Conservation (phyloP, 2,888 invertebrate species). For the Tiliacea citrago region DNA sequence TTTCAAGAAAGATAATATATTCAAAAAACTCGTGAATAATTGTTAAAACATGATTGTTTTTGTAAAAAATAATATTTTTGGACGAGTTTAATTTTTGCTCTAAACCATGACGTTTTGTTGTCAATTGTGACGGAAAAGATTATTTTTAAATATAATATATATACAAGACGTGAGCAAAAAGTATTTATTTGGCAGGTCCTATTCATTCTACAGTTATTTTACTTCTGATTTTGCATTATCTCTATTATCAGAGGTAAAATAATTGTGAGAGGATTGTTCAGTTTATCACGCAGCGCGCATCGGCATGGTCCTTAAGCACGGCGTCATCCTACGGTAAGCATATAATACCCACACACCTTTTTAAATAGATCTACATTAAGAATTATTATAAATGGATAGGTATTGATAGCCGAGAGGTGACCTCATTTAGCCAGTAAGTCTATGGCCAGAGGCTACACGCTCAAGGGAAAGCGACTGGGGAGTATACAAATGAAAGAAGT, state of each 20-base stretch:
- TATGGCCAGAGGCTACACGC: not conserved
- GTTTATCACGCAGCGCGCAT: not conserved
- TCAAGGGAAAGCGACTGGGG: not conserved
- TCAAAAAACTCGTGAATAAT: conserved; percentile 36
- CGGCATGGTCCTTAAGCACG: no score
- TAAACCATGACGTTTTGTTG: conserved; percentile 36
- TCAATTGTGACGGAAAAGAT: conserved; percentile 13
- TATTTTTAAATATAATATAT: conserved; percentile 32
- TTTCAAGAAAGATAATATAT: conserved; percentile 34
- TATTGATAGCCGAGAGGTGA: not conserved
- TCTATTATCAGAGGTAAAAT: not conserved
- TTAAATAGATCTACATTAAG: no score
- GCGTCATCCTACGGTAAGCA: not conserved
- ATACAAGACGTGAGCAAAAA: not conserved
- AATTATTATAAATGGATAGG: not conserved
- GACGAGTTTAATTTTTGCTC: conserved; percentile 39
- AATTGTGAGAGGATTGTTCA: not conserved
- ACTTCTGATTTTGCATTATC: not conserved
- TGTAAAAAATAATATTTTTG: conserved; percentile 43
- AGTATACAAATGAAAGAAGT: not conserved
- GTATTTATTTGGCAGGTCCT: conserved; percentile 9
- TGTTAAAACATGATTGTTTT: conserved; percentile 49
- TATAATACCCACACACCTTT: not conserved
- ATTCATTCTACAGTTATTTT: not conserved
- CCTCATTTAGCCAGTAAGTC: not conserved